A percentile compares a stretch with the other conserved stretches of the same genome.
These are phyloP conservation scores for Ophiodon elongatus DNA, from an alignment of 2,113 vertebrate species.

Conservation along the genomic window DNA sequence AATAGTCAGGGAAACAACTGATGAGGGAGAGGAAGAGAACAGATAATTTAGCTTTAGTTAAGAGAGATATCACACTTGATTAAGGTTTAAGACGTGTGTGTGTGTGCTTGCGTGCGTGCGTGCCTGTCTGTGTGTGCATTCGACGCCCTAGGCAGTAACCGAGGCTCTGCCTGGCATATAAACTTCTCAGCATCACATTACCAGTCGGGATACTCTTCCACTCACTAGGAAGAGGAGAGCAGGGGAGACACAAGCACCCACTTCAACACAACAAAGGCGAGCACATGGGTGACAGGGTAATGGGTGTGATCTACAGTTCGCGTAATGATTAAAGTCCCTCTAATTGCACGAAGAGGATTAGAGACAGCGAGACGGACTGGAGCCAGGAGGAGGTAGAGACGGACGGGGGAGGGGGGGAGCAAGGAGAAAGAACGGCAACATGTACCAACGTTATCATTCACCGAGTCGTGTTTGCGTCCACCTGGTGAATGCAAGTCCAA, in stretches of 20 bases:
- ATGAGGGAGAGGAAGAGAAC: slow-evolving; percentile 51
- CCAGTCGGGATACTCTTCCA: slow-evolving; percentile 16
- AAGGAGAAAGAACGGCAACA: background rate
- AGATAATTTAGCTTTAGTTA: slow-evolving; percentile 64
- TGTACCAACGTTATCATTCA: background rate
- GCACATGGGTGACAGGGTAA: slow-evolving; percentile 39
- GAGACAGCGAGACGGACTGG: background rate
- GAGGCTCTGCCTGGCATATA: slow-evolving; percentile 50
- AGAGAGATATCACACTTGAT: slow-evolving; percentile 62
- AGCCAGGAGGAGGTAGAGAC: background rate
- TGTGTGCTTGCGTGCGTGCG: background rate
- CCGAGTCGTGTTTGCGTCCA: background rate
- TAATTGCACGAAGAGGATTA: slow-evolving; percentile 45
- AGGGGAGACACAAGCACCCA: background rate
- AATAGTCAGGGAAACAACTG: slow-evolving; percentile 24
- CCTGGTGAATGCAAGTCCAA: background rate
- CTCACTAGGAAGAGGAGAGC: slow-evolving; percentile 9
- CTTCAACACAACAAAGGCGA: slow-evolving; percentile 10
- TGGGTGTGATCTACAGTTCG: slow-evolving; percentile 28
- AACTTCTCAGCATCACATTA: slow-evolving; percentile 56
- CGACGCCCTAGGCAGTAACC: slow-evolving; percentile 41
- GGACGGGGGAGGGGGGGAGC: background rate
- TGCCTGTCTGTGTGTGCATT: background rate
- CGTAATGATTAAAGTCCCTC: slow-evolving; percentile 23
- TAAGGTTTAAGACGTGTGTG: slow-evolving; percentile 33